Conservation (phyloP, 2,888 invertebrate species). For the Neocrepidodera transversa region DNA sequence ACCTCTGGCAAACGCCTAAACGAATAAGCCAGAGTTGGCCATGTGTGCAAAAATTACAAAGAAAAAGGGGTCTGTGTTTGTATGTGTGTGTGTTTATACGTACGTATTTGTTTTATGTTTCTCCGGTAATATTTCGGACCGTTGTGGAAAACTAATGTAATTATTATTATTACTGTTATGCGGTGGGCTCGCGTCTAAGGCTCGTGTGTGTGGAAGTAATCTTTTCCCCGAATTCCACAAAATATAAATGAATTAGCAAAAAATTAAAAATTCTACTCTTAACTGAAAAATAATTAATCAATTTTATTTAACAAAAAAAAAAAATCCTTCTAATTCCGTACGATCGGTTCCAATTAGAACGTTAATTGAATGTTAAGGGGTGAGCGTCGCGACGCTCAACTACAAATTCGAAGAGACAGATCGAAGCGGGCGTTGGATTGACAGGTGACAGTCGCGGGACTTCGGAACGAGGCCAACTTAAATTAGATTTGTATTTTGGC, state of each 20-base stretch:
- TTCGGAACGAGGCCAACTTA: constrained; percentile 47
- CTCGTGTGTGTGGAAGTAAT: background rate
- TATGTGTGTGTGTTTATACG: constrained; percentile 16
- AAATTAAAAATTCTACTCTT: constrained; percentile 7
- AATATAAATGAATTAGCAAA: constrained; percentile 8
- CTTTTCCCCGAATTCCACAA: constrained; percentile 4
- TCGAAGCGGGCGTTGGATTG: constrained; percentile 53
- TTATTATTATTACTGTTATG: constrained; percentile 38
- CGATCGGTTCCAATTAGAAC: constrained; percentile 53
- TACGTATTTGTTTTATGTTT: constrained; percentile 45
- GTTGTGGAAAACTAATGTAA: constrained; percentile 38
- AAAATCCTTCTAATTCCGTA: constrained; percentile 27
- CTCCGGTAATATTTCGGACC: constrained; percentile 37
- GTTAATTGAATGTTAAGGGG: constrained; percentile 53
- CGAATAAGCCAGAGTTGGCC: constrained; percentile 52
- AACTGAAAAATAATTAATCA: constrained; percentile 5
- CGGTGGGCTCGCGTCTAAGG: constrained; percentile 11
- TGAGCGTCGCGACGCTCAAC: constrained; percentile 38
- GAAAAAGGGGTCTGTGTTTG: constrained; percentile 45
- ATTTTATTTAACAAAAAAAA: constrained; percentile 1
- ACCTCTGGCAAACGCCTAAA: constrained; percentile 46
- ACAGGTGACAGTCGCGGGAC: constrained; percentile 52
- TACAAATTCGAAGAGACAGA: constrained; percentile 52
- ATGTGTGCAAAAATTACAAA: constrained; percentile 51
- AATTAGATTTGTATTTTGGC: constrained; percentile 56